Evolutionary conservation across 2,797 vertebrate genomes (phyloP).

Genomic region (Orientallactaga sibirica): DNA sequence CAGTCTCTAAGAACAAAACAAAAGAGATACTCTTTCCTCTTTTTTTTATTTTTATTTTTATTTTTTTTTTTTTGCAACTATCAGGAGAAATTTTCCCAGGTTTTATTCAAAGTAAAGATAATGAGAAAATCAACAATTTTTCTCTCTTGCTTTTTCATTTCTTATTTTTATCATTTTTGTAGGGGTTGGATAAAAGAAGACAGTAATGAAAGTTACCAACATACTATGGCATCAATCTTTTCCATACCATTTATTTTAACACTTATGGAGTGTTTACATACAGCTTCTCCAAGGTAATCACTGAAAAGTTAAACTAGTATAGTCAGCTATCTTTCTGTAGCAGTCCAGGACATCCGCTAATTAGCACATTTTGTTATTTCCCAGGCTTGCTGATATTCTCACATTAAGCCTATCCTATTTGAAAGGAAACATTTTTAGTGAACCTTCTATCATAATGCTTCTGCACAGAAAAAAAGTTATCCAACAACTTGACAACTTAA

Average conservation of each 20-base stretch:
- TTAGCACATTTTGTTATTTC: neutral
- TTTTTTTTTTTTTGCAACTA: neutral
- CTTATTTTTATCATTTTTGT: neutral
- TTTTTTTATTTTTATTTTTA: too few relatives aligned
- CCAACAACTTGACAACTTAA: conserved; percentile 70
- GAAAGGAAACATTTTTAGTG: conserved; percentile 6
- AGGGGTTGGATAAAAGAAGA: neutral
- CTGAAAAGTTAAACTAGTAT: conserved; percentile 41
- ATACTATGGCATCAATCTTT: neutral
- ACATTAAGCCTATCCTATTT: neutral
- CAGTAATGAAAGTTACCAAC: conserved; percentile 31
- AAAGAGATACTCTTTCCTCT: neutral
- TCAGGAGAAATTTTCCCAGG: conserved; percentile 10
- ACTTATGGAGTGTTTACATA: neutral
- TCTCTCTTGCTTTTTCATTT: neutral
- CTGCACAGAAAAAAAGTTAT: conserved; percentile 2
- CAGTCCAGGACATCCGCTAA: neutral
- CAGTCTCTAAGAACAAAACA: neutral
- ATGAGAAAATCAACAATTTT: neutral
- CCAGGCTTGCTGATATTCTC: neutral
- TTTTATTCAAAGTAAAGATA: neutral
- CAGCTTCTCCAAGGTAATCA: conserved; percentile 2
- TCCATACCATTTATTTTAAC: neutral
- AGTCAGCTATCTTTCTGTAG: neutral
- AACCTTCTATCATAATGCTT: neutral